Evolutionary conservation across 2,888 invertebrate genomes (phyloP).

Genomic region (Coleophora deauratella): DNA sequence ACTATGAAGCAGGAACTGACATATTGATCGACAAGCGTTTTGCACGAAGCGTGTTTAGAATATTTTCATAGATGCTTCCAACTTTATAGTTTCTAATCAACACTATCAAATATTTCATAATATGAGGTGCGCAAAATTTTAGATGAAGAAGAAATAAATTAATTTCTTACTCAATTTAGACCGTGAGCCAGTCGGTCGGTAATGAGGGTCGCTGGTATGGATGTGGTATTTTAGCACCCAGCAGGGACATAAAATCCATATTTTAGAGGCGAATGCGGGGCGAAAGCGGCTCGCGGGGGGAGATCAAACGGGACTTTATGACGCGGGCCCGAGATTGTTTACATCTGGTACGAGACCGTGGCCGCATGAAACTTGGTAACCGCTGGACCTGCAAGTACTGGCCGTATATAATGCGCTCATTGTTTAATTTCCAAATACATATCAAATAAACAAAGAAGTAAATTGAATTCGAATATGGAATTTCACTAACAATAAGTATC

Average conservation of each 20-base stretch:
- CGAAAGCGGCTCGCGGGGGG: conserved; percentile 39
- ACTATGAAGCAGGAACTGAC: too few species aligned
- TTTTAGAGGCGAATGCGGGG: conserved; percentile 51
- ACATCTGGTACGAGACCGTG: conserved; percentile 66
- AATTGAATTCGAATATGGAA: too few species aligned
- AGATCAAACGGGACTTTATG: conserved; percentile 72
- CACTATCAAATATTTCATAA: too few species aligned
- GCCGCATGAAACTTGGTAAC: conserved; percentile 65
- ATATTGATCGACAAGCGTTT: too few species aligned
- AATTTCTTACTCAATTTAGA: too few species aligned
- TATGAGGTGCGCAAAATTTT: not conserved
- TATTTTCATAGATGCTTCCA: not conserved
- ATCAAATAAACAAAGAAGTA: not conserved
- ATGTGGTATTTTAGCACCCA: conserved; percentile 66
- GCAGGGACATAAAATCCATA: conserved; percentile 68
- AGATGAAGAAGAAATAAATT: not conserved
- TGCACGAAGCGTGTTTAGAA: too few species aligned
- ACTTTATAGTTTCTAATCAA: too few species aligned
- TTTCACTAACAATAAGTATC: too few species aligned
- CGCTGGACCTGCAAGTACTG: conserved; percentile 48
- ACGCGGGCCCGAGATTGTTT: conserved; percentile 67
- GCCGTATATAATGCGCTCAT: conserved; percentile 31
- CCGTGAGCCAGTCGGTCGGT: conserved; percentile 24
- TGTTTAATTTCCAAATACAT: conserved; percentile 25
- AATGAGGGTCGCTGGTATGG: conserved; percentile 56